phyloP scores from a whole-genome alignment of 2,113 vertebrate genomes.

The Antigone vipio region DNA sequence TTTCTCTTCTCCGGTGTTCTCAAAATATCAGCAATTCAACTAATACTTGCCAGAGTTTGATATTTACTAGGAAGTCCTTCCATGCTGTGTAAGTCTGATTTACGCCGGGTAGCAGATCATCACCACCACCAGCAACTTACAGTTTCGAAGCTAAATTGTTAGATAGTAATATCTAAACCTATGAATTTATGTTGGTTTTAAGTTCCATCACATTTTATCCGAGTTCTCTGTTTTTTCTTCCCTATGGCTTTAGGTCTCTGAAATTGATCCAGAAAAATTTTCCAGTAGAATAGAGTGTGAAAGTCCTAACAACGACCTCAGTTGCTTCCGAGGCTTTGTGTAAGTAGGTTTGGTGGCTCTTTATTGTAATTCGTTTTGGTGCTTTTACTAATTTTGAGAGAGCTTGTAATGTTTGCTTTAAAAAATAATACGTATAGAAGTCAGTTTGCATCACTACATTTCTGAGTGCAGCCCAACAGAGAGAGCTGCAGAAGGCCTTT shows the following conservation, averaged over 20 bases:
- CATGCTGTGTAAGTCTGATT: neutral
- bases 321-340: constrained; percentile 88
- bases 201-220: neutral
- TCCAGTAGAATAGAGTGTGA: constrained; percentile 89
- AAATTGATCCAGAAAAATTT: constrained; percentile 86
- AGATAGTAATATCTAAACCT: neutral
- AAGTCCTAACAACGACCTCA: constrained; percentile 90
- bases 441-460: neutral
- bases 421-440: neutral
- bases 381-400: neutral
- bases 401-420: neutral
- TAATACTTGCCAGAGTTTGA: neutral
- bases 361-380: neutral
- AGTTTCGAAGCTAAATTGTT: neutral
- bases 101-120: neutral
- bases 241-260: constrained; percentile 71
- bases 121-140: neutral
- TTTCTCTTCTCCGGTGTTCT: neutral
- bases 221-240: neutral
- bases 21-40: neutral
- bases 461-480: neutral
- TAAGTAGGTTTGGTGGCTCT: constrained; percentile 71
- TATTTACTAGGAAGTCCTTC: neutral
- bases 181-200: neutral
- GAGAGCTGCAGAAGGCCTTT: neutral